Conservation (phyloP, 2,797 vertebrate species). For the Scleropages formosus region DNA sequence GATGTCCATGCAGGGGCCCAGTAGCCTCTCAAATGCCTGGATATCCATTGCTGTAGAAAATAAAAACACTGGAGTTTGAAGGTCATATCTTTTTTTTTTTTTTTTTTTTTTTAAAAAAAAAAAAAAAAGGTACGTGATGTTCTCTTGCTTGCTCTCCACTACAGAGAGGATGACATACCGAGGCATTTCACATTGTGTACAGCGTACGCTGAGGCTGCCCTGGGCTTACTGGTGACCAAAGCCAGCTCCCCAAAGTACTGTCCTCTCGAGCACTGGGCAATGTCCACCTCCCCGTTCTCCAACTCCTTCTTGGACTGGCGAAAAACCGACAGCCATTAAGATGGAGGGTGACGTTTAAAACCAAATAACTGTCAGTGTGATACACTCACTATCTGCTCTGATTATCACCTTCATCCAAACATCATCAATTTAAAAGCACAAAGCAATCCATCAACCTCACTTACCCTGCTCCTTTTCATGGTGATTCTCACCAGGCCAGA, state of each 20-base stretch:
- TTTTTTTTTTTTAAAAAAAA: too few relatives aligned
- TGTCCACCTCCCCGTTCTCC: slow-evolving; percentile 85
- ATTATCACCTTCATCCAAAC: neutral
- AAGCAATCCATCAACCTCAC: slow-evolving; percentile 28
- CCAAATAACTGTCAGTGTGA: neutral
- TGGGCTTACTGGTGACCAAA: slow-evolving; percentile 94
- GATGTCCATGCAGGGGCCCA: slow-evolving; percentile 99
- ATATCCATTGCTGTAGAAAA: slow-evolving; percentile 85
- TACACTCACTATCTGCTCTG: neutral
- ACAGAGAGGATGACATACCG: slow-evolving; percentile 68
- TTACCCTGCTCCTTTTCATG: slow-evolving; percentile 92
- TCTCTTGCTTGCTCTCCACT: neutral
- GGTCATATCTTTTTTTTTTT: neutral
- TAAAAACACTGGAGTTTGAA: slow-evolving; percentile 20
- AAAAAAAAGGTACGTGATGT: neutral
- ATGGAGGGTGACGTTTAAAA: neutral
- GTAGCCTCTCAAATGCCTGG: slow-evolving; percentile 94
- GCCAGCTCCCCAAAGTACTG: slow-evolving; percentile 98
- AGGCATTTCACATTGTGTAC: slow-evolving; percentile 94
- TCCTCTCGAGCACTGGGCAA: slow-evolving; percentile 87
- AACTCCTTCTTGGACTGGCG: slow-evolving; percentile 70
- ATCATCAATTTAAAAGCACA: neutral
- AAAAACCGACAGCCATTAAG: slow-evolving; percentile 36
- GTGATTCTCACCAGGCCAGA: slow-evolving; percentile 97
- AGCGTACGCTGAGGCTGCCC: slow-evolving; percentile 95